Base-by-base conservation (phyloP, 2,797 vertebrate genomes). In the Acanthopagrus latus region DNA sequence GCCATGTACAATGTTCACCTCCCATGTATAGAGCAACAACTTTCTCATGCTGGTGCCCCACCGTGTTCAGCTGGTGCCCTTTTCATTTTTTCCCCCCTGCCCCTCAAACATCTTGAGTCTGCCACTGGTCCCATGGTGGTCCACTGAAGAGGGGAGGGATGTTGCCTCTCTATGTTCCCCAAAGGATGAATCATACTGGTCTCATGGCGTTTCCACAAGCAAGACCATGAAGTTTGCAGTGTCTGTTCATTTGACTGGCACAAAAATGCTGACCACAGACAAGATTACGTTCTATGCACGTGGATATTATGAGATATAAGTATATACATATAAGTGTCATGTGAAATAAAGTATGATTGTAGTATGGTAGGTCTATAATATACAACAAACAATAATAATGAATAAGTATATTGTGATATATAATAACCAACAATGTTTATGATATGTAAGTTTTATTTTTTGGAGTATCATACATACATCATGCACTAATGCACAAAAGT, bases 1-100 rank as follows among this genome's bases (percentile, higher is more conserved):
- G 21, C 75, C 71, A 48, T 71, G 62, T 59, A 41, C 27, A 50
- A 62, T 55, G 48, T 64, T 47, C 17, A 55, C 23, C 23, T 25
- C 56, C 46, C 63, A 8, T 2, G 2, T 9, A 56, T 25, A 9
- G n/a, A n/a, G n/a, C n/a, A n/a, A n/a, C n/a, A n/a, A n/a, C n/a
- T n/a, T n/a, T n/a, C n/a, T n/a, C n/a, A n/a, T n/a, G n/a, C n/a
- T n/a, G 29, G 29, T 33, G 29, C 29, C 29, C 29, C 29, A 33
- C 29, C 7, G 29, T 6, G 7, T 33, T 33, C 29, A 33, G 29
- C 29, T 7, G 7, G 29, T 33, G 29, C 29, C 29, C 29, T 33
- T 33, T 33, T 33, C 1, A 33, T 33, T 33, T 33, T 33, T 33
- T 33, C 7, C 7, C 0, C 29, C 29, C 29, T 33, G 29, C 29